Evolutionary conservation across 2,888 invertebrate species (phyloP).

Genomic region (Orthosia gracilis): DNA sequence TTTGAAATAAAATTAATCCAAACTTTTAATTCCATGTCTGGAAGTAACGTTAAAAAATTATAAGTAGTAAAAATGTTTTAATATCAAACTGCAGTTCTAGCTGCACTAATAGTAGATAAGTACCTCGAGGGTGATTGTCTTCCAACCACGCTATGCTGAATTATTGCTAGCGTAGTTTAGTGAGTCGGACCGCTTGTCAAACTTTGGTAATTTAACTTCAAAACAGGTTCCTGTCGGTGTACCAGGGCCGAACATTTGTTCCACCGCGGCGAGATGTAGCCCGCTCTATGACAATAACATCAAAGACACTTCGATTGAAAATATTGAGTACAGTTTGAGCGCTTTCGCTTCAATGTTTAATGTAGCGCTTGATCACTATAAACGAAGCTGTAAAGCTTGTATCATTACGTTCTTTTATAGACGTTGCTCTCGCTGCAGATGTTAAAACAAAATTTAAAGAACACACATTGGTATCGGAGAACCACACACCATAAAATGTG

Average conservation of each 20-base stretch:
- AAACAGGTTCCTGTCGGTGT: slow-evolving; percentile 86
- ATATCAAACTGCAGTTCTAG: slow-evolving; percentile 55
- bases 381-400: slow-evolving; percentile 22
- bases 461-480: slow-evolving; percentile 5
- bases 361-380: slow-evolving; percentile 22
- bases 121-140: slow-evolving; percentile 80
- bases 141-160: slow-evolving; percentile 82
- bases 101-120: slow-evolving; percentile 70
- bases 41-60: slow-evolving; percentile 20
- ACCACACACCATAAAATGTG: slow-evolving; percentile 1
- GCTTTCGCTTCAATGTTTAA: slow-evolving; percentile 20
- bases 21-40: slow-evolving; percentile 60
- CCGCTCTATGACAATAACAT: slow-evolving; percentile 76
- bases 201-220: slow-evolving; percentile 91
- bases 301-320: slow-evolving; percentile 65
- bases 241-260: slow-evolving; percentile 81
- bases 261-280: slow-evolving; percentile 75
- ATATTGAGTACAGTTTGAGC: slow-evolving; percentile 44
- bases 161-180: slow-evolving; percentile 88
- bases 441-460: slow-evolving; percentile 34
- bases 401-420: slow-evolving; percentile 19
- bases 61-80: slow-evolving; percentile 51
- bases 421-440: slow-evolving; percentile 6
- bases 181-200: slow-evolving; percentile 88
- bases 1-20: slow-evolving; percentile 61